Percentiles rank a stretch among this genome's conserved stretches.
Conservation (phyloP, 2,113 vertebrate genomes). For the Zapus hudsonius region DNA sequence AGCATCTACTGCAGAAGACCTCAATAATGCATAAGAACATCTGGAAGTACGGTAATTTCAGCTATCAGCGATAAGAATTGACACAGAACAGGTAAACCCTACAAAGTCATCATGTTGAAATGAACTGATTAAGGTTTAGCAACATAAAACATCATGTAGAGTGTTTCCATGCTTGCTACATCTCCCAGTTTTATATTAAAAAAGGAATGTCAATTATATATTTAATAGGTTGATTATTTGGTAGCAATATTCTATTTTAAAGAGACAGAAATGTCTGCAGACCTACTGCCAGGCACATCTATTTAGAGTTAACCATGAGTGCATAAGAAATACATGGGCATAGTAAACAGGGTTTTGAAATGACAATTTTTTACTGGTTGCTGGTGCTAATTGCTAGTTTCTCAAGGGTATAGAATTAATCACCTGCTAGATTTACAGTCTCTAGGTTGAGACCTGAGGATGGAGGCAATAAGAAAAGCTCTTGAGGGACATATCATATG, state of each 20-base stretch:
- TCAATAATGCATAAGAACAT: conserved; percentile 91
- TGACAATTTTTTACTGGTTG: conserved; percentile 93
- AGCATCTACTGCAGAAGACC: conserved; percentile 92
- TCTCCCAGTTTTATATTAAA: conserved; percentile 84
- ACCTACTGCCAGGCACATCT: conserved; percentile 82
- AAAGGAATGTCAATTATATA: conserved; percentile 86
- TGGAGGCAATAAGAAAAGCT: conserved; percentile 99
- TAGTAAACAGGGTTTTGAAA: conserved; percentile 90
- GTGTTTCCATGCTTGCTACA: conserved; percentile 82
- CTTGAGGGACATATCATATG: conserved; percentile 94
- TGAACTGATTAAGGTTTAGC: conserved; percentile 91
- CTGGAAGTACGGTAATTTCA: conserved; percentile 92
- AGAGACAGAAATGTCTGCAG: conserved; percentile 85
- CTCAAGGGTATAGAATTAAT: conserved; percentile 99
- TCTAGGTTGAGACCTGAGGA: conserved; percentile 96
- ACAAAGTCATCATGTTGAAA: conserved; percentile 90
- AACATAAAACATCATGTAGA: conserved; percentile 89
- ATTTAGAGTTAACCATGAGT: conserved; percentile 87
- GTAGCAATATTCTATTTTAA: conserved; percentile 86
- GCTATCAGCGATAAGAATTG: conserved; percentile 92
- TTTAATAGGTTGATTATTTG: conserved; percentile 89
- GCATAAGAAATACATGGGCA: conserved; percentile 88
- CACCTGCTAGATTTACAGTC: conserved; percentile 96
- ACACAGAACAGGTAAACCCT: conserved; percentile 93
- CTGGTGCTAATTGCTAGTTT: conserved; percentile 94